These are phyloP conservation scores for Zaprionus nigranus DNA, from an alignment of 1,140 invertebrate species.

Conservation along the genomic window DNA sequence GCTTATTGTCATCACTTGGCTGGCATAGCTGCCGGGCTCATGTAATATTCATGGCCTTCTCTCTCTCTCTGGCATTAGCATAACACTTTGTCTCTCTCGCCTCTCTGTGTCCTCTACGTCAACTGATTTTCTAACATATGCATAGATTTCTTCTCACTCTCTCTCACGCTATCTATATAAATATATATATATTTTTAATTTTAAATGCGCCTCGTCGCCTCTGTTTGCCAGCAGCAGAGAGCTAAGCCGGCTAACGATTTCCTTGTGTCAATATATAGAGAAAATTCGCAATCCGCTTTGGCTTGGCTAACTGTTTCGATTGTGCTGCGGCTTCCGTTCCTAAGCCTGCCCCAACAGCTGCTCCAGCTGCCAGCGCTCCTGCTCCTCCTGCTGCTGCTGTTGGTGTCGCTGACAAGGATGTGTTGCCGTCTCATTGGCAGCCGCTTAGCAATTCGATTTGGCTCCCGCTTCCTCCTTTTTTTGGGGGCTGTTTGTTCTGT, in stretches of 20 bases:
- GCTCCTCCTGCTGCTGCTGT: constrained; percentile 23
- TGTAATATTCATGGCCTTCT: constrained; percentile 71
- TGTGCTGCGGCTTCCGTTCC: constrained; percentile 21
- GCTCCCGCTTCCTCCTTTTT: constrained; percentile 16
- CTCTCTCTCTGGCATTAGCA: constrained; percentile 61
- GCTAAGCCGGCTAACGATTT: constrained; percentile 81
- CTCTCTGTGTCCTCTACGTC: not conserved
- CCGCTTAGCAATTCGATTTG: constrained; percentile 46
- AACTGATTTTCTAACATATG: constrained; percentile 4
- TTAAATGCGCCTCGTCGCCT: constrained; percentile 53
- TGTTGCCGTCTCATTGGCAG: constrained; percentile 68
- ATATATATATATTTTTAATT: constrained; percentile 66
- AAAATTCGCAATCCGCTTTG: constrained; percentile 77
- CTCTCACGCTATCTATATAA: constrained; percentile 19
- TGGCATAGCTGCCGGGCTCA: constrained; percentile 54
- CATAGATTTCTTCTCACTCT: constrained; percentile 23
- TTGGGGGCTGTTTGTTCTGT: constrained; percentile 60
- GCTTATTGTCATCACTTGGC: constrained; percentile 74
- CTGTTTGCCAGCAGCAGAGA: constrained; percentile 30
- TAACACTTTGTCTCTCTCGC: constrained; percentile 63
- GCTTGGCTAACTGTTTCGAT: constrained; percentile 62
- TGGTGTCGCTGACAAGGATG: constrained; percentile 27
- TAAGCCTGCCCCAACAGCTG: constrained; percentile 20
- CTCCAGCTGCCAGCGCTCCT: constrained; percentile 12
- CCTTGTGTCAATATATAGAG: constrained; percentile 79